Conservation (phyloP, 2,888 invertebrate species). For the Sisyra nigra region DNA sequence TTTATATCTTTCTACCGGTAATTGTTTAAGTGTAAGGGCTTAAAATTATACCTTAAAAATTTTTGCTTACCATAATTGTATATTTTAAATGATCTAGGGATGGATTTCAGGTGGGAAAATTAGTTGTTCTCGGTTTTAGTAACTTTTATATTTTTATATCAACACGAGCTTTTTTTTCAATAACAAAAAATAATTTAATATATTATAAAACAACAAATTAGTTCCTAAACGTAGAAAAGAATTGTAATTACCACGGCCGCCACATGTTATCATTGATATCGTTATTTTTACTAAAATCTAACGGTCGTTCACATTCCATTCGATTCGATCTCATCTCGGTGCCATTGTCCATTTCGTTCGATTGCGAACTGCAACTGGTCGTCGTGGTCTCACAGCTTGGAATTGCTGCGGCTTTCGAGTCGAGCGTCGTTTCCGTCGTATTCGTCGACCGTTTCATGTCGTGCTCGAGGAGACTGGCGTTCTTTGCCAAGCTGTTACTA, state of each 20-base stretch:
- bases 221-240: not conserved
- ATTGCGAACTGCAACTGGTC: constrained; percentile 11
- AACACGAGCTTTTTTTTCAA: too few species aligned
- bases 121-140: too few species aligned
- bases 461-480: not conserved
- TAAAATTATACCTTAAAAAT: too few species aligned
- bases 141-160: too few species aligned
- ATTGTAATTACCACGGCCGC: constrained; percentile 36
- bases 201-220: too few species aligned
- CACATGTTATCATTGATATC: constrained; percentile 32
- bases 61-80: too few species aligned
- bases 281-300: constrained; percentile 32
- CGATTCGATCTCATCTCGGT: constrained; percentile 10
- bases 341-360: constrained; percentile 10
- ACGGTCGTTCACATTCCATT: constrained; percentile 28
- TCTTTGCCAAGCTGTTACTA: too few species aligned
- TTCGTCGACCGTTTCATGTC: constrained; percentile 9
- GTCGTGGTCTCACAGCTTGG: constrained; percentile 9
- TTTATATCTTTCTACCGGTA: too few species aligned
- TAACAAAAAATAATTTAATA: too few species aligned
- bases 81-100: too few species aligned
- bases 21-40: too few species aligned
- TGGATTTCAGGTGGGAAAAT: too few species aligned
- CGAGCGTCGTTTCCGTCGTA: constrained; percentile 13
- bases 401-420: constrained; percentile 4